Evolutionary conservation across 92 coral and sea anemone genomes (phyloP), one percentile per base, ranked within the genome.

Genomic region (Micromussa lordhowensis): DNA sequence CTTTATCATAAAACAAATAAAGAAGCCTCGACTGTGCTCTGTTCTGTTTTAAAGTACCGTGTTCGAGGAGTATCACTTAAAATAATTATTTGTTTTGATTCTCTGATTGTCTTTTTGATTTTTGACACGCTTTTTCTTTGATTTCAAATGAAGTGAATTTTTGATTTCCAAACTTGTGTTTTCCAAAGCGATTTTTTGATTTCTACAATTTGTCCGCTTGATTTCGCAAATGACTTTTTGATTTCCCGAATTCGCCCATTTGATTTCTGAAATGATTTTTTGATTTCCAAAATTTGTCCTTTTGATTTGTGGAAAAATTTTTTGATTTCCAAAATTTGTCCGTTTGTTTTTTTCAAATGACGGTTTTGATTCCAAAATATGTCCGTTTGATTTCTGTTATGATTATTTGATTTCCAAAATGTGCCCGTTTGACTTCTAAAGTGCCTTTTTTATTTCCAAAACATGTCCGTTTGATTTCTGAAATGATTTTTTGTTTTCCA

Each of bases 341-440:
- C 77, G 44, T 72, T 72, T 72, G 77, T 30, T 72, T 72, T 72
- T 49, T 72, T n/a, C 44, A 35, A 72, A 72, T 72, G 77, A 29
- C 11, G 36, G 18, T 24, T 68, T 68, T 4, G 12, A 4, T 49
- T 49, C 54, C 54, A 49, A 49, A 49, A 49, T 49, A 4, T 49
- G 12, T 68, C 44, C 40, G 75, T 77, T 48, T 77, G 80, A 48
- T 77, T 49, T 77, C 80, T 48, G 9, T 44, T 44, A 77, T 49
- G 59, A 30, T 8, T 49, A 44, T 77, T 77, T 77, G 59, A 77
- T 77, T 51, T 48, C 63, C 63, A 77, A 77, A 48, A 21, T n/a
- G n/a, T n/a, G n/a, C n/a, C n/a, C n/a, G n/a, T n/a, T n/a, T n/a
- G n/a, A n/a, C n/a, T n/a, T n/a, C 48, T 77, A n/a, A n/a, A n/a